A percentile compares a stretch with the other conserved stretches of the same genome.
Evolutionary conservation across 2,113 vertebrate genomes (phyloP).

Genomic region (Bos javanicus): DNA sequence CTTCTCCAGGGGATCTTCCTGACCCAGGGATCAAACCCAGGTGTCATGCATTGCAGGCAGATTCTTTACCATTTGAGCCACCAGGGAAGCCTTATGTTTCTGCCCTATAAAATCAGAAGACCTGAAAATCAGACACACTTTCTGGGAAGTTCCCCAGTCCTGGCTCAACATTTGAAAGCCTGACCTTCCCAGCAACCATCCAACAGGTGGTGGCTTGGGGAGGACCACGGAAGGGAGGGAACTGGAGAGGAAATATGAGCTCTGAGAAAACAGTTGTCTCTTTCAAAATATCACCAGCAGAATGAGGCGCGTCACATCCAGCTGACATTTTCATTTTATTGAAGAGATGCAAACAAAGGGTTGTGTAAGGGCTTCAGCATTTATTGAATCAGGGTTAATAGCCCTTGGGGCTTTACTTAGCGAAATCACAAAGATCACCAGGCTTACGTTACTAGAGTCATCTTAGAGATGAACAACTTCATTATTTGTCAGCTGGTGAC

Average conservation of each 20-base stretch:
- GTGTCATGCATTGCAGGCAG: neutral
- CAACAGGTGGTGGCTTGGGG: neutral
- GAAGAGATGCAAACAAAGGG: slow-evolving; percentile 54
- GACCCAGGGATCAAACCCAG: neutral
- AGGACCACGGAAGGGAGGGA: neutral
- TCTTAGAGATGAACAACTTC: neutral
- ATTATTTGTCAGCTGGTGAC: neutral
- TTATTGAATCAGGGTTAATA: slow-evolving; percentile 61
- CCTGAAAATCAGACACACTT: neutral
- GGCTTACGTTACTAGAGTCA: neutral
- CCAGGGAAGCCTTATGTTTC: neutral
- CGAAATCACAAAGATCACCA: slow-evolving; percentile 42
- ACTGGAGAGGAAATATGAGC: neutral
- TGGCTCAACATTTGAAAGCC: neutral
- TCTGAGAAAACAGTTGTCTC: slow-evolving; percentile 41
- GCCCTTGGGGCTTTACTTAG: slow-evolving; percentile 22
- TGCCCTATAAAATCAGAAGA: neutral
- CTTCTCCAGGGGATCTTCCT: neutral
- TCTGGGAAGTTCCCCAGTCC: neutral
- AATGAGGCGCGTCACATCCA: slow-evolving; percentile 37
- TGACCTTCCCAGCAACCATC: slow-evolving; percentile 14
- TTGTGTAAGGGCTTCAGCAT: neutral
- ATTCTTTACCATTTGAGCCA: neutral
- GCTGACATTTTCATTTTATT: slow-evolving; percentile 64
- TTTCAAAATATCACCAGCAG: slow-evolving; percentile 63